Percentiles rank a stretch among this genome's conserved stretches.
phyloP scores from a whole-genome alignment of 1,140 invertebrate genomes.

The Hirudo medicinalis region DNA sequence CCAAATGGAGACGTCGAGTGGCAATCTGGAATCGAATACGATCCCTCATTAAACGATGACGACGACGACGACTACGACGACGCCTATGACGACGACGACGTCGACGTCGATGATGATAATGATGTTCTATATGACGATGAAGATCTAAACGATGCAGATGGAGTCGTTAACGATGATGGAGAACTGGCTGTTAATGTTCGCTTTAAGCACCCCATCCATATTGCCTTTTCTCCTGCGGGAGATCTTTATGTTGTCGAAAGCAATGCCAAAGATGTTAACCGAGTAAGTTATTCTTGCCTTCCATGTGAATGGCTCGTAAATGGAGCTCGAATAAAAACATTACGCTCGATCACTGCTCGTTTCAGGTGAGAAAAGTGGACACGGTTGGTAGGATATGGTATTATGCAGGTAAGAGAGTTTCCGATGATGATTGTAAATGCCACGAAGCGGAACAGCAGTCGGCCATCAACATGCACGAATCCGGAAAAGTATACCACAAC shows the following conservation, averaged over 20 bases:
- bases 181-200: conserved; percentile 54
- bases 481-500: not conserved
- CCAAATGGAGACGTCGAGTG: not conserved
- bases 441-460: conserved; percentile 52
- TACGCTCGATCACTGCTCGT: not conserved
- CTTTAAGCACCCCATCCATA: conserved; percentile 76
- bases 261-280: conserved; percentile 73
- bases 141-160: not conserved
- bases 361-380: conserved; percentile 62
- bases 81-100: not conserved
- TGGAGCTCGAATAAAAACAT: too few species aligned
- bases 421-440: conserved; percentile 65
- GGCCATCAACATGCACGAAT: not conserved
- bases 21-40: too few species aligned
- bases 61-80: not conserved
- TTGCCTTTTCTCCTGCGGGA: conserved; percentile 80
- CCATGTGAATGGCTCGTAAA: too few species aligned
- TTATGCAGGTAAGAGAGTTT: conserved; percentile 56
- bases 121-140: conserved; percentile 6
- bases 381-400: conserved; percentile 80
- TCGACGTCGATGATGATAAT: not conserved
- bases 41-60: not conserved
- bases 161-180: conserved; percentile 28
- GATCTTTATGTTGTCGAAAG: conserved; percentile 85
- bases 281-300: conserved; percentile 38